phyloP scores from a whole-genome alignment of 1,140 invertebrate species.

The Grapholita molesta region DNA sequence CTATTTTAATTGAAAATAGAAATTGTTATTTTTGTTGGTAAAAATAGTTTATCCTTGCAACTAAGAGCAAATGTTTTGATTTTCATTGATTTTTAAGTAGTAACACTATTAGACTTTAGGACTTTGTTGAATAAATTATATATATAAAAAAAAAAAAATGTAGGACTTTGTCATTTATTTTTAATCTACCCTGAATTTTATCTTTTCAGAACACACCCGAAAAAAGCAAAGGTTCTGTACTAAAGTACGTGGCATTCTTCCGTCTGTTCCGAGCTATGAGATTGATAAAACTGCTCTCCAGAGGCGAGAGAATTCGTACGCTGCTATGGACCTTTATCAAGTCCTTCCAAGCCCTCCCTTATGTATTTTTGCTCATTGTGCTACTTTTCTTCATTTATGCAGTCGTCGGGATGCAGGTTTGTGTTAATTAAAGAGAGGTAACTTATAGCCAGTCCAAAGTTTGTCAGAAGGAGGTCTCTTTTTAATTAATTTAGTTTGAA shows the following conservation, averaged over 20 bases:
- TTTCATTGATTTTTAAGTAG: no score
- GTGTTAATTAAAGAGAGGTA: conserved; percentile 10
- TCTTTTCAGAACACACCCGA: conserved; percentile 83
- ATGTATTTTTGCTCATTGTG: conserved; percentile 98
- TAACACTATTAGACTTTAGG: no score
- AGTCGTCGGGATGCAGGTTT: conserved; percentile 99
- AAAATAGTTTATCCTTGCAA: no score
- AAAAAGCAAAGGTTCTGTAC: conserved; percentile 69
- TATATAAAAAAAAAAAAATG: no score
- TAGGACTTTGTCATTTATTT: no score
- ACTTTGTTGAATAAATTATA: no score
- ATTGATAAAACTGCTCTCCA: conserved; percentile 96
- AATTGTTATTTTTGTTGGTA: no score
- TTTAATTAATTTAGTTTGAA: no score
- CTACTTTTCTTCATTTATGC: conserved; percentile 99
- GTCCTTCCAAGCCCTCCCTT: conserved; percentile 99
- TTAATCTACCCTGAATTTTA: background rate
- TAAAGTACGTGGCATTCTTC: conserved; percentile 99
- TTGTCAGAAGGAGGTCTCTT: no score
- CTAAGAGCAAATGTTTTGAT: no score
- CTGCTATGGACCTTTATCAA: conserved; percentile 99
- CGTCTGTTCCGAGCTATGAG: conserved; percentile 99
- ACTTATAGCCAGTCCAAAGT: no score
- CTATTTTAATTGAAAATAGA: no score
- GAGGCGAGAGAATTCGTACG: conserved; percentile 98